These are phyloP conservation scores for Eulemur mongoz DNA, from an alignment of 2,797 vertebrate species.

Conservation along the genomic window DNA sequence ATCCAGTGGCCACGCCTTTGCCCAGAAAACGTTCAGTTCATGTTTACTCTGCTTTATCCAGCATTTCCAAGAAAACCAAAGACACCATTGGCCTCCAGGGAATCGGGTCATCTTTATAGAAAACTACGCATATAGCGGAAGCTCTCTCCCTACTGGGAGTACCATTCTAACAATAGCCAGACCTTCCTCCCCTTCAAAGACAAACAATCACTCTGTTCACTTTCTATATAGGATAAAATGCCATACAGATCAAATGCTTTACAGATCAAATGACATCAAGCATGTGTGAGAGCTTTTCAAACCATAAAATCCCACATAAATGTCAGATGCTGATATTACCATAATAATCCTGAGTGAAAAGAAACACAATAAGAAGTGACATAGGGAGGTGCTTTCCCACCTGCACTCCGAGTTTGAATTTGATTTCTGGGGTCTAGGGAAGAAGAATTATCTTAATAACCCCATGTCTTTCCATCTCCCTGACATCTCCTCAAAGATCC, in stretches of 20 bases:
- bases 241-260: slow-evolving; percentile 69
- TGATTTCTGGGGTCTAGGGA: not conserved
- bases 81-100: not conserved
- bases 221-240: slow-evolving; percentile 64
- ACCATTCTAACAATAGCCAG: slow-evolving; percentile 54
- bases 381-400: not conserved
- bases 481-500: not conserved
- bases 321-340: slow-evolving; percentile 65
- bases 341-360: slow-evolving; percentile 63
- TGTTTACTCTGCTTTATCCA: not conserved
- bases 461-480: not conserved
- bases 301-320: slow-evolving; percentile 62
- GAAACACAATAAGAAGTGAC: slow-evolving; percentile 10
- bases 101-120: slow-evolving; percentile 34
- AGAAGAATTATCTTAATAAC: not conserved
- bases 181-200: slow-evolving; percentile 61
- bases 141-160: not conserved
- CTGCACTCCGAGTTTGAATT: not conserved
- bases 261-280: slow-evolving; percentile 69
- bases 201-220: not conserved
- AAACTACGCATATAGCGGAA: not conserved
- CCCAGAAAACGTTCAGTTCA: not conserved
- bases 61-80: not conserved
- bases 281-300: slow-evolving; percentile 56
- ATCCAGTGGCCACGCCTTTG: not conserved